These are phyloP conservation scores for Cacatua alba DNA, from an alignment of 2,113 vertebrate genomes.

Conservation along the genomic window DNA sequence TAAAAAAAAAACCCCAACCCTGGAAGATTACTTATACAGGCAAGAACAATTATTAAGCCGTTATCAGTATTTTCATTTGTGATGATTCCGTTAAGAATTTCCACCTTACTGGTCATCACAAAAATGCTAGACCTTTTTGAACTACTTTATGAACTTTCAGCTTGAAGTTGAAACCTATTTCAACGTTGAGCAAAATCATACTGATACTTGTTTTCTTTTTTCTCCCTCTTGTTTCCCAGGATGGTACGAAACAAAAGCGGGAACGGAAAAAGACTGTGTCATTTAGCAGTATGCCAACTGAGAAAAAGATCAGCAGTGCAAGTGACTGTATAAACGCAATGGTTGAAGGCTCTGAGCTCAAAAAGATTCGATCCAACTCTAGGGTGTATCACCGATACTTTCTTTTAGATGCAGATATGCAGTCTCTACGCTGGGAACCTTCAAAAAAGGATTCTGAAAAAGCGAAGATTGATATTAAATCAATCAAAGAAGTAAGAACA, in stretches of 20 bases:
- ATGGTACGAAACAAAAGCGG: conserved; percentile 91
- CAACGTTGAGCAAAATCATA: neutral
- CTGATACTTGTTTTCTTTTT: neutral
- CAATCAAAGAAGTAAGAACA: conserved; percentile 94
- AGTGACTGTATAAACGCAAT: conserved; percentile 94
- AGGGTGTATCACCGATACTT: conserved; percentile 94
- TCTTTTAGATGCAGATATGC: conserved; percentile 95
- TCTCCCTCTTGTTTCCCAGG: conserved; percentile 69
- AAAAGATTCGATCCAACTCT: conserved; percentile 94
- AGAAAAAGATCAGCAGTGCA: conserved; percentile 96
- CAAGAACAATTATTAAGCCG: neutral
- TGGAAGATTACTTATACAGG: neutral
- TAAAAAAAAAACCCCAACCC: neutral
- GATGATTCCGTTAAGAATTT: neutral
- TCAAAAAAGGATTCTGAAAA: conserved; percentile 98
- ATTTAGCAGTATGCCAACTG: conserved; percentile 97
- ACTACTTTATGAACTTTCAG: neutral
- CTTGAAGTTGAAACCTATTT: neutral
- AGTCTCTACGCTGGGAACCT: conserved; percentile 95
- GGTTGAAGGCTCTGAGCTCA: conserved; percentile 94
- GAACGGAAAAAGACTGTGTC: conserved; percentile 97
- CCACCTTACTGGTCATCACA: neutral
- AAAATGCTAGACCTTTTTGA: neutral
- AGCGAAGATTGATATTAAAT: conserved; percentile 95
- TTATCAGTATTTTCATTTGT: neutral